Percentiles rank a stretch among this genome's conserved stretches.
Evolutionary conservation across 2,113 vertebrate genomes (phyloP).

Genomic region (Plotosus lineatus): DNA sequence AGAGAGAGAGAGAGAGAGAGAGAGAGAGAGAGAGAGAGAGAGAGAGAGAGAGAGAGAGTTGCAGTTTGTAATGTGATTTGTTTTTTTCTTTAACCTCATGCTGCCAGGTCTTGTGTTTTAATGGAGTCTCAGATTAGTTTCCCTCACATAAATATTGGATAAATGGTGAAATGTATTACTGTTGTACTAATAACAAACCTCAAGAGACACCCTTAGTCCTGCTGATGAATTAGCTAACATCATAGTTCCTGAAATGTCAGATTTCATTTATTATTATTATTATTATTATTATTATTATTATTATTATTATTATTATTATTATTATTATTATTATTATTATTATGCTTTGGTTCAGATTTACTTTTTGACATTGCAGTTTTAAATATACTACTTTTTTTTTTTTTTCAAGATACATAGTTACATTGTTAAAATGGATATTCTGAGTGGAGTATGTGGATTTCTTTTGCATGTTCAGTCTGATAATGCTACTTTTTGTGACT

Average conservation of each 20-base stretch:
- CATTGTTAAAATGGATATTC: background rate
- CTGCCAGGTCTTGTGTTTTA: constrained; percentile 71
- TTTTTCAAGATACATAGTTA: too few species aligned
- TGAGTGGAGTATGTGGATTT: background rate
- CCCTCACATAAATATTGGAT: constrained; percentile 72
- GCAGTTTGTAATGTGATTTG: constrained; percentile 68
- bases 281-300: too few species aligned
- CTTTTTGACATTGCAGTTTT: background rate
- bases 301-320: too few species aligned
- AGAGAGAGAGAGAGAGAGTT: background rate
- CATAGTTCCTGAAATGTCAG: background rate
- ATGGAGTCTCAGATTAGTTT: constrained; percentile 75
- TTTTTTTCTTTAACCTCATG: constrained; percentile 73
- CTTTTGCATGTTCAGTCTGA: background rate
- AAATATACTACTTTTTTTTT: background rate
- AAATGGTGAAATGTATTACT: constrained; percentile 69
- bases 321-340: too few species aligned
- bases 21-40: too few species aligned
- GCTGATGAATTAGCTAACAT: constrained; percentile 2
- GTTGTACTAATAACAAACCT: constrained; percentile 48
- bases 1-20: too few species aligned
- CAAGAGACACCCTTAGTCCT: constrained; percentile 1
- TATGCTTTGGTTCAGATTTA: background rate
- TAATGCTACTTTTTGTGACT: background rate
- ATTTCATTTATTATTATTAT: too few species aligned